Base-by-base conservation (phyloP, 2,888 invertebrate species). In the Drosophila putrida region DNA sequence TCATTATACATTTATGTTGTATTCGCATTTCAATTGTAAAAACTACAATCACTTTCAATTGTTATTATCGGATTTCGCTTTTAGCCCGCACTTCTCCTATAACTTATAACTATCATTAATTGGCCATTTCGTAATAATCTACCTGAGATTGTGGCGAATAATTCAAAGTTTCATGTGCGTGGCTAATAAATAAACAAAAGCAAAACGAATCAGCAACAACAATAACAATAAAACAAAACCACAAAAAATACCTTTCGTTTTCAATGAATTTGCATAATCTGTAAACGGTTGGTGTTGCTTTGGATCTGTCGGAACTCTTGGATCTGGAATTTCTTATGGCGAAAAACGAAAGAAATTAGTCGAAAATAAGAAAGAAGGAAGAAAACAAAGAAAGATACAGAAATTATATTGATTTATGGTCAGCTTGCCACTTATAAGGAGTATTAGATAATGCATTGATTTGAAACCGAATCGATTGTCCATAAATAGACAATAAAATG, bases 211-310 rank as follows among this genome's bases (percentile, higher is more conserved):
- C 64, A 41, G 44, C 38, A 62, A 20, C 20, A 44, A 46, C 31
- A 68, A 15, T 10, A 66, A 53, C 31, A 68, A 51, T 4, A 44
- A 51, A 60, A 49, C 33, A 46, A 36, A 58, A 53, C 25, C 4
- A 55, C 3, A 53, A 57, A 25, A 82, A 76, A 72, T 71, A 46
- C 73, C 83, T 84, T 84, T 84, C 88, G 84, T 79, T 88, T 88
- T 85, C 75, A 71, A 71, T 83, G 68, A 79, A 86, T 86, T 81
- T 80, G 77, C 88, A 88, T 86, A 84, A 81, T 79, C 81, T 77
- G 50, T 51, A 61, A 35, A 11, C 41, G 60, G 58, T 27, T 36
- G 59, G 35, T 38, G 28, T 51, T 38, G 10, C 15, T 39, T 11
- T 36, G 31, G 25, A 53, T 53, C 41, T 43, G 54, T 44, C 46